Conservation (phyloP, 2,113 vertebrate species). For the Odocoileus hemionus region DNA sequence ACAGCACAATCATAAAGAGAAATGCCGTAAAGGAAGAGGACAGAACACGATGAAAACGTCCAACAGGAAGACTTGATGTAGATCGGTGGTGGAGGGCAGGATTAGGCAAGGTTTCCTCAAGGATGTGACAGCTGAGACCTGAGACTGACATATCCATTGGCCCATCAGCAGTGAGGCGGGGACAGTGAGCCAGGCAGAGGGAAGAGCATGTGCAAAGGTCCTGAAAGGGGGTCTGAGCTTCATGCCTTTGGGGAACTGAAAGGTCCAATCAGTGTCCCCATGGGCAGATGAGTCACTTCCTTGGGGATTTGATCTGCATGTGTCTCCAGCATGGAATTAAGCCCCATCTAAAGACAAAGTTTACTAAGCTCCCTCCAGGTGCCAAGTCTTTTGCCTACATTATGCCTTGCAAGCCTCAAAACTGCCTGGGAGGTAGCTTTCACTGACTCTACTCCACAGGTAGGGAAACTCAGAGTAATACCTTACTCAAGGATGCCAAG, state of each 20-base stretch:
- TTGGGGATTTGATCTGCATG: fast-evolving
- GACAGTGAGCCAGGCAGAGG: neutral
- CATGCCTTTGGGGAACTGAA: neutral
- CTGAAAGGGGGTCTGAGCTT: neutral
- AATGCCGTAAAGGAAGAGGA: neutral
- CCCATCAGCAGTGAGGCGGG: neutral
- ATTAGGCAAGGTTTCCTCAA: neutral
- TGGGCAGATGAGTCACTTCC: neutral
- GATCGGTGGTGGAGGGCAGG: neutral
- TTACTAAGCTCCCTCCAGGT: neutral
- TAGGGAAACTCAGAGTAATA: neutral
- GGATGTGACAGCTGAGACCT: neutral
- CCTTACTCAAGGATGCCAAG: neutral
- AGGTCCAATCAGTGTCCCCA: neutral
- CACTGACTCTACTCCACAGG: neutral
- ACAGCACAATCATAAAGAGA: neutral
- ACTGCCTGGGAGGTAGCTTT: neutral
- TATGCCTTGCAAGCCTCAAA: neutral
- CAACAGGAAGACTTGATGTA: neutral
- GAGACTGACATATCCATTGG: neutral
- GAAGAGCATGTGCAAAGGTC: neutral
- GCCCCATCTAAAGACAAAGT: neutral
- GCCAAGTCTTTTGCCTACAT: neutral
- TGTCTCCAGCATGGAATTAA: neutral
- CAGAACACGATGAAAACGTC: fast-evolving